phyloP scores from a whole-genome alignment of 2,797 vertebrate genomes.

The Clarias fuscus region DNA sequence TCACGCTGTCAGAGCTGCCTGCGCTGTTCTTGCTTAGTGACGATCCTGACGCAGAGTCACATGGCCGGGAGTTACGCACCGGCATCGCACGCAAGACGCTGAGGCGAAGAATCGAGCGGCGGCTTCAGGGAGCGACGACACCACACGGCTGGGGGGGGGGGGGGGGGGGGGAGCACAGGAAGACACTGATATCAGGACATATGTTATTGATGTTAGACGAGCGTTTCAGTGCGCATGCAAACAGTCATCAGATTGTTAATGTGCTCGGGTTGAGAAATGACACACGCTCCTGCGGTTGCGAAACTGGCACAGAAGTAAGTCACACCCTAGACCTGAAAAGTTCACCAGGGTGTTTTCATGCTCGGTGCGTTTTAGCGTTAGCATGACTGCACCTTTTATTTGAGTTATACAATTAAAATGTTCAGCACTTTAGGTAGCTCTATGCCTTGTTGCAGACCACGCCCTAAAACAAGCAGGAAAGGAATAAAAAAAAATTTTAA shows the following conservation, averaged over 20 bases:
- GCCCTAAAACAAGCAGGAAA: neutral
- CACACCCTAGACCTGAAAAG: neutral
- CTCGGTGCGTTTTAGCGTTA: neutral
- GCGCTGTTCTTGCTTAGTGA: slow-evolving; percentile 72
- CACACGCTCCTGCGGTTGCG: neutral
- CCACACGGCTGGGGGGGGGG: neutral
- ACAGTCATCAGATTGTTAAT: neutral
- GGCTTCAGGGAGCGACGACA: slow-evolving; percentile 22
- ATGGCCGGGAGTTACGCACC: slow-evolving; percentile 79
- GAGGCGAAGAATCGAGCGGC: slow-evolving; percentile 4
- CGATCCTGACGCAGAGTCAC: slow-evolving; percentile 73
- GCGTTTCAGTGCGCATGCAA: neutral
- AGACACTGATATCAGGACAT: neutral
- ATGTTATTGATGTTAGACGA: neutral
- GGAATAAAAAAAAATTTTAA: too few relatives aligned
- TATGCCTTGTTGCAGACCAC: neutral
- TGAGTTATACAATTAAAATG: neutral
- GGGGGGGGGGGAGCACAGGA: neutral
- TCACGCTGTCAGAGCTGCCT: slow-evolving; percentile 85
- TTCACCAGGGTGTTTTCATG: neutral
- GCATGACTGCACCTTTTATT: neutral
- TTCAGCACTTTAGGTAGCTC: neutral
- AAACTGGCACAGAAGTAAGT: neutral
- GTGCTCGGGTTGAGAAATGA: neutral
- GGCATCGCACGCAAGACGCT: slow-evolving; percentile 76